phyloP scores from a whole-genome alignment of 2,797 vertebrate species.

The Cyprinella venusta region DNA sequence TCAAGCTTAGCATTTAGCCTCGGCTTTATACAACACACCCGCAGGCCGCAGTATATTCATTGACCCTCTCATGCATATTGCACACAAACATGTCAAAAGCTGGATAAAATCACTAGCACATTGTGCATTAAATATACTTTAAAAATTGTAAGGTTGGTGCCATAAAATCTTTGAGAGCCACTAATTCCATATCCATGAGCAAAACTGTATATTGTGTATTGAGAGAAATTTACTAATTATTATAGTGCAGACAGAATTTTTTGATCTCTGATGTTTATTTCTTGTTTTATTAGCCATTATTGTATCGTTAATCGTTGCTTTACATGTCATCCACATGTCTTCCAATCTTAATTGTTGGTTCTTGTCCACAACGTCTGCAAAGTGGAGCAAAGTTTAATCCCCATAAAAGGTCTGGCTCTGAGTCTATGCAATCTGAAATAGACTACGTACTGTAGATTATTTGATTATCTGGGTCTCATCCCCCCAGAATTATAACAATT shows the following conservation, averaged over 20 bases:
- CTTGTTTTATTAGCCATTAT: background rate
- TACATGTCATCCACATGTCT: background rate
- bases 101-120: background rate
- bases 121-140: background rate
- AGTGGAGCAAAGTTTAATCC: background rate
- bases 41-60: background rate
- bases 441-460: background rate
- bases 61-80: background rate
- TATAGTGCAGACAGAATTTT: background rate
- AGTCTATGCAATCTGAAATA: background rate
- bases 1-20: background rate
- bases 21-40: background rate
- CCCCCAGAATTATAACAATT: background rate
- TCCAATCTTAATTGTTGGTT: background rate
- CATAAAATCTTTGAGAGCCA: background rate
- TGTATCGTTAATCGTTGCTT: background rate
- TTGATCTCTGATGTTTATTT: background rate
- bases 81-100: background rate
- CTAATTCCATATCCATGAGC: background rate
- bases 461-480: background rate
- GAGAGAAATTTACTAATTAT: background rate
- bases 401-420: background rate
- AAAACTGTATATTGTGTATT: background rate
- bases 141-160: background rate
- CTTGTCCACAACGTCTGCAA: background rate